Conservation (phyloP, 2,113 vertebrate species). For the Dicerorhinus sumatrensis region DNA sequence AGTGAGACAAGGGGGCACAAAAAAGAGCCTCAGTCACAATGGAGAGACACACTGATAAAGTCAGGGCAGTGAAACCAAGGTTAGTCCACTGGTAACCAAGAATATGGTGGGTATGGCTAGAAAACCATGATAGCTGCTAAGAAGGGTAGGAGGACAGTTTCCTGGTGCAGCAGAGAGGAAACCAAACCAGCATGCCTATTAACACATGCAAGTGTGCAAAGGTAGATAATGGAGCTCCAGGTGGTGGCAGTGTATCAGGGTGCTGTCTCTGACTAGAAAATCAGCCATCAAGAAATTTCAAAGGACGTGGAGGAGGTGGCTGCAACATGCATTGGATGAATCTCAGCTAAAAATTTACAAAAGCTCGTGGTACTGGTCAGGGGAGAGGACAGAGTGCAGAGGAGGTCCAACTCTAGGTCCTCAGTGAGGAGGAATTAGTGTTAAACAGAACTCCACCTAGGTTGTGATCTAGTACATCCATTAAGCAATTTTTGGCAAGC, state of each 20-base stretch:
- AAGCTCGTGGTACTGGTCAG: not conserved
- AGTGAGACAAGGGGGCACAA: not conserved
- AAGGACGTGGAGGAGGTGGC: not conserved
- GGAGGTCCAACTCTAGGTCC: not conserved
- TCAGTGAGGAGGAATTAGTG: not conserved
- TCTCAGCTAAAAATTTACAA: not conserved
- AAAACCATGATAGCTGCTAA: not conserved
- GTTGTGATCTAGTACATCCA: not conserved
- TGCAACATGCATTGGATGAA: not conserved
- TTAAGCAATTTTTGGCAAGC: slow-evolving; percentile 6
- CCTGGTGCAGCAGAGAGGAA: not conserved
- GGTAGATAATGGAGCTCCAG: not conserved
- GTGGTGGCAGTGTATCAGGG: not conserved
- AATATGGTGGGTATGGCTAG: not conserved
- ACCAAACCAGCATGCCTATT: not conserved
- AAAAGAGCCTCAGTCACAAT: not conserved
- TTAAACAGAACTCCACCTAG: not conserved
- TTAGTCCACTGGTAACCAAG: not conserved
- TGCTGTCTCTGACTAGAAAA: slow-evolving; percentile 5
- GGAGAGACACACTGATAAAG: not conserved
- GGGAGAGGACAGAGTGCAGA: not conserved
- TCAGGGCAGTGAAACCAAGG: not conserved
- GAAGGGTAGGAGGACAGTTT: not conserved
- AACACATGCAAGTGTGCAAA: not conserved
- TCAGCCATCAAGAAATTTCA: not conserved